A percentile compares a stretch with the other conserved stretches of the same genome.
Conservation (phyloP, 2,113 vertebrate genomes). For the Myrmophylax atrothorax region DNA sequence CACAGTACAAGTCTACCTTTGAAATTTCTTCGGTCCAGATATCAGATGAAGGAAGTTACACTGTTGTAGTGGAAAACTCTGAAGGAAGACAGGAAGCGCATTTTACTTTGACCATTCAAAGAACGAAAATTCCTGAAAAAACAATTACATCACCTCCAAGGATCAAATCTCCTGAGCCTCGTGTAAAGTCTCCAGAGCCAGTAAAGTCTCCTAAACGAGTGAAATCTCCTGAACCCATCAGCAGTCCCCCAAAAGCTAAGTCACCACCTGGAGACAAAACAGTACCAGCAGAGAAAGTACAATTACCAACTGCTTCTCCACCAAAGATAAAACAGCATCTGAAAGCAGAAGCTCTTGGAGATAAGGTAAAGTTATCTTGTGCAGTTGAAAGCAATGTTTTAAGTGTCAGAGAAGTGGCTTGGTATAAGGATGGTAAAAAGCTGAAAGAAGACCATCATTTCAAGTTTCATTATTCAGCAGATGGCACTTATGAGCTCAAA, state of each 20-base stretch:
- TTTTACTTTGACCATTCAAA: conserved; percentile 89
- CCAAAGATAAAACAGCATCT: conserved; percentile 87
- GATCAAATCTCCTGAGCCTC: conserved; percentile 84
- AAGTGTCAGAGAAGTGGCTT: conserved; percentile 85
- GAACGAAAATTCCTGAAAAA: conserved; percentile 80
- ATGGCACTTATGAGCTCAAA: conserved; percentile 89
- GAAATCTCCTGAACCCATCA: conserved; percentile 85
- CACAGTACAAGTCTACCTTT: conserved; percentile 87
- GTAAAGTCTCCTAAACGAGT: conserved; percentile 84
- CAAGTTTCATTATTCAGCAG: conserved; percentile 86
- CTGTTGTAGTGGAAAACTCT: conserved; percentile 87
- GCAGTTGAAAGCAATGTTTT: conserved; percentile 85
- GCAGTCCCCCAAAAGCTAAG: conserved; percentile 80
- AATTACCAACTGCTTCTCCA: conserved; percentile 72
- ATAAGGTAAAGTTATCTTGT: conserved; percentile 86
- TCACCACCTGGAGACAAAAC: conserved; percentile 80
- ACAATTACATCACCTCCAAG: conserved; percentile 78
- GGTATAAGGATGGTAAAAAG: conserved; percentile 90
- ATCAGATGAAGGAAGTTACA: conserved; percentile 93
- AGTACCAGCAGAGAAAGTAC: conserved; percentile 71
- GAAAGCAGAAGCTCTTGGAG: conserved; percentile 82
- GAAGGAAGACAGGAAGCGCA: conserved; percentile 89
- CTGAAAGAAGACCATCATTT: conserved; percentile 86
- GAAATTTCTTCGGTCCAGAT: conserved; percentile 87
- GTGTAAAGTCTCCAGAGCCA: conserved; percentile 83